These are phyloP conservation scores for Phyllopteryx taeniolatus DNA, from an alignment of 2,113 vertebrate species.

Conservation along the genomic window DNA sequence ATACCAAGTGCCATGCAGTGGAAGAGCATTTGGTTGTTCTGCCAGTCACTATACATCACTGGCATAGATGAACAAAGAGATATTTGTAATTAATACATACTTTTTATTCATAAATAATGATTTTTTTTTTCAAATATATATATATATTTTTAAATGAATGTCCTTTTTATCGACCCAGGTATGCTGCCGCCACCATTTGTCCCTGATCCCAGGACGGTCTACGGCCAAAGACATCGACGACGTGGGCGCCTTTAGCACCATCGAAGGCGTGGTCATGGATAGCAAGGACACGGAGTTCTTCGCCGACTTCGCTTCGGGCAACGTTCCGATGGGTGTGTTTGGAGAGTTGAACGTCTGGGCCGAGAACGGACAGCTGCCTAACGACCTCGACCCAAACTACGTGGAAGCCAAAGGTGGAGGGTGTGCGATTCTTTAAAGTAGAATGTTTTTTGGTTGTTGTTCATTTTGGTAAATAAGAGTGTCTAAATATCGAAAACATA, in stretches of 20 bases:
- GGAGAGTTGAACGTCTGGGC: slow-evolving; percentile 75
- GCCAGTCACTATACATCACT: too few species aligned
- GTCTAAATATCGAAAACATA: too few species aligned
- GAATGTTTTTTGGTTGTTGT: not conserved
- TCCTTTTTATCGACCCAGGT: slow-evolving; percentile 40
- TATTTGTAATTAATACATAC: not conserved
- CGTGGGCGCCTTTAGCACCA: slow-evolving; percentile 72
- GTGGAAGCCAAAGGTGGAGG: slow-evolving; percentile 68
- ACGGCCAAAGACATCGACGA: slow-evolving; percentile 74
- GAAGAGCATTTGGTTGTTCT: too few species aligned
- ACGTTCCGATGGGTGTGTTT: slow-evolving; percentile 73
- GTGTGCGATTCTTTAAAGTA: slow-evolving; percentile 63
- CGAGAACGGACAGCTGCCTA: slow-evolving; percentile 66
- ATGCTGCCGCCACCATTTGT: slow-evolving; percentile 69
- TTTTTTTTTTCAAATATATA: slow-evolving; percentile 2
- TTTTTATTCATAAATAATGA: not conserved
- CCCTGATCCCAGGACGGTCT: slow-evolving; percentile 71
- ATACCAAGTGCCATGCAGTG: too few species aligned
- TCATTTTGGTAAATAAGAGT: not conserved
- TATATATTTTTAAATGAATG: too few species aligned
- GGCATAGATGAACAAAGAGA: too few species aligned
- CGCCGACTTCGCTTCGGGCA: slow-evolving; percentile 68
- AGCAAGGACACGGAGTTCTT: slow-evolving; percentile 69
- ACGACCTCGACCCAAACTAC: slow-evolving; percentile 65
- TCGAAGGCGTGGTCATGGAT: slow-evolving; percentile 70